Conservation (phyloP, 2,113 vertebrate genomes). For the Terrapene triunguis region DNA sequence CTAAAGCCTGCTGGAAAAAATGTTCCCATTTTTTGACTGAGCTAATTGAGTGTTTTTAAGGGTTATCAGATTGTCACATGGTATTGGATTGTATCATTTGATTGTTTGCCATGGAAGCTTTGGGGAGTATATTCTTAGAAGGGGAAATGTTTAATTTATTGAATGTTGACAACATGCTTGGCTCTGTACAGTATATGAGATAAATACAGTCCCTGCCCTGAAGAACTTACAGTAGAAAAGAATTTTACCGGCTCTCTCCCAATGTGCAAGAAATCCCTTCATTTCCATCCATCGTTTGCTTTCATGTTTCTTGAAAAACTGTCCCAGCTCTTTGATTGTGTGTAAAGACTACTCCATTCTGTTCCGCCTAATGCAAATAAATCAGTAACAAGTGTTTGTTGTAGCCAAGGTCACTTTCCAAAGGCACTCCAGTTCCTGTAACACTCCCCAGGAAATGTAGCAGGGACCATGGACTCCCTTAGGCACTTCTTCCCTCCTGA, state of each 20-base stretch:
- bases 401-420: neutral
- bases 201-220: rapidly evolving
- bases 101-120: neutral
- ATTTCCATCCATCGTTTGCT: neutral
- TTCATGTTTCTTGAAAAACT: neutral
- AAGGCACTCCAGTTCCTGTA: neutral
- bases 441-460: neutral
- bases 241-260: rapidly evolving
- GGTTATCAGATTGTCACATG: neutral
- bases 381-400: rapidly evolving
- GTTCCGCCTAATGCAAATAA: neutral
- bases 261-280: rapidly evolving
- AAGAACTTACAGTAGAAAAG: neutral
- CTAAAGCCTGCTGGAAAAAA: neutral
- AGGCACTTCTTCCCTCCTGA: neutral
- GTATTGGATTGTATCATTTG: neutral
- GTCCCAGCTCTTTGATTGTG: neutral
- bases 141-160: rapidly evolving
- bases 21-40: neutral
- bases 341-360: neutral
- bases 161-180: neutral
- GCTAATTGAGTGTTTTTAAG: neutral
- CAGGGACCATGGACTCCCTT: neutral
- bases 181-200: neutral
- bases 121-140: neutral